These are phyloP conservation scores for Ischnura elegans DNA, from an alignment of 2,888 invertebrate genomes.

Conservation along the genomic window DNA sequence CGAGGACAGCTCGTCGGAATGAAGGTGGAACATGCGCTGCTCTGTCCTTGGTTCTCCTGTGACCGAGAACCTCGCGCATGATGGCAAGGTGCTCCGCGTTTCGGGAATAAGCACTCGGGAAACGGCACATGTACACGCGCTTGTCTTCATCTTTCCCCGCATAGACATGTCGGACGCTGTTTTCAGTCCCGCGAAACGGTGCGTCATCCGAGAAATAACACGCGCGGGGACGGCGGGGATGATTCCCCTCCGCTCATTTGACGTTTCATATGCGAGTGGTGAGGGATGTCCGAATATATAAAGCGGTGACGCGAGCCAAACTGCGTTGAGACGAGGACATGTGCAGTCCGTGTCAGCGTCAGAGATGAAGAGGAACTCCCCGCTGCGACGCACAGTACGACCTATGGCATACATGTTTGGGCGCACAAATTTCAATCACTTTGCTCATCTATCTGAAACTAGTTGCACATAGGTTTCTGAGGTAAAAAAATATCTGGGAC, in stretches of 20 bases:
- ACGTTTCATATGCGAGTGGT: constrained; percentile 40
- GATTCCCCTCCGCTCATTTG: constrained; percentile 56
- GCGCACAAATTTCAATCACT: constrained; percentile 3
- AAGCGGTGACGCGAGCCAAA: not conserved
- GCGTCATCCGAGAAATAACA: constrained; percentile 43
- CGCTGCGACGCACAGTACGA: not conserved
- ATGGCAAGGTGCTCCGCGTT: too few relatives aligned
- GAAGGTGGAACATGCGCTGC: not conserved
- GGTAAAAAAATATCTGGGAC: too few relatives aligned
- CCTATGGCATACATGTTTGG: not conserved
- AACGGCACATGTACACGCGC: too few relatives aligned
- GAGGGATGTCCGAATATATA: constrained; percentile 35
- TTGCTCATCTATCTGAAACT: too few relatives aligned
- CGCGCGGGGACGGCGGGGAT: constrained; percentile 18
- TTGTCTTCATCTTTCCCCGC: not conserved
- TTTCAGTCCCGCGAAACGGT: not conserved
- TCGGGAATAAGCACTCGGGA: too few relatives aligned
- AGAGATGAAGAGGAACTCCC: not conserved
- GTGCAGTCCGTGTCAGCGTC: not conserved
- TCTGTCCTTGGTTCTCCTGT: not conserved
- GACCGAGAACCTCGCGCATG: not conserved
- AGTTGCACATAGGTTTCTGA: too few relatives aligned
- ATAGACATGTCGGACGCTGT: not conserved
- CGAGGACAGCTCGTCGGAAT: not conserved
- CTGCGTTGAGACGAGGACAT: not conserved